phyloP scores from a whole-genome alignment of 2,888 invertebrate genomes.

The Pandemis cinnamomeana region DNA sequence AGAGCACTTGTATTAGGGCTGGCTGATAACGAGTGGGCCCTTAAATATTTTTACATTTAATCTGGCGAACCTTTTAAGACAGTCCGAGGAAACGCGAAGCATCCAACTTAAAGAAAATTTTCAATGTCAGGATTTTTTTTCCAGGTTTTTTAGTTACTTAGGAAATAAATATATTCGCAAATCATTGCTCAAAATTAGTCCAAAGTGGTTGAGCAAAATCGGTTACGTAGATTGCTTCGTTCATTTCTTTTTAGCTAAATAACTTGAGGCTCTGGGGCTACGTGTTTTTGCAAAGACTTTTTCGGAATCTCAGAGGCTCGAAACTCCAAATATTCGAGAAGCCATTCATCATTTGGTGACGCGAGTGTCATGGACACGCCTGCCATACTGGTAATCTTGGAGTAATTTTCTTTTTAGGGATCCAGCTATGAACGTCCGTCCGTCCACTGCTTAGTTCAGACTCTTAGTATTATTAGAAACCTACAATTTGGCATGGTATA shows the following conservation, averaged over 20 bases:
- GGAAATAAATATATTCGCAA: background rate
- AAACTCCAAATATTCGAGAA: constrained; percentile 13
- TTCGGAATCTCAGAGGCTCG: constrained; percentile 14
- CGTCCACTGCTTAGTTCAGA: too few species aligned
- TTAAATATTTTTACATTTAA: background rate
- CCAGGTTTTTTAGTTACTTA: background rate
- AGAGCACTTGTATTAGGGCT: background rate
- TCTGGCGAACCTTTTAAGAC: background rate
- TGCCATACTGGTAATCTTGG: constrained; percentile 11
- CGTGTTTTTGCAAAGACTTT: constrained; percentile 21
- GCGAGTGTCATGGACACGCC: constrained; percentile 22
- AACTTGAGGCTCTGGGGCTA: background rate
- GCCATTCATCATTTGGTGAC: constrained; percentile 35
- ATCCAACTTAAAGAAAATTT: background rate
- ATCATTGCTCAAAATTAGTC: constrained; percentile 1
- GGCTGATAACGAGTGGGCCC: too few species aligned
- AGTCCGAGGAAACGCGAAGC: background rate
- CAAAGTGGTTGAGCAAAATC: background rate
- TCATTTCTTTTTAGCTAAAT: background rate
- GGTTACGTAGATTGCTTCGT: background rate
- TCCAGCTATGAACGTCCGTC: too few species aligned
- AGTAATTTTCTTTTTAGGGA: background rate
- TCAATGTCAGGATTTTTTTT: background rate
- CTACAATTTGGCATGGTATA: too few species aligned
- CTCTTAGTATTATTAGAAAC: too few species aligned